These are phyloP conservation scores for Tetrao urogallus DNA, from an alignment of 2,113 vertebrate genomes.

Conservation along the genomic window DNA sequence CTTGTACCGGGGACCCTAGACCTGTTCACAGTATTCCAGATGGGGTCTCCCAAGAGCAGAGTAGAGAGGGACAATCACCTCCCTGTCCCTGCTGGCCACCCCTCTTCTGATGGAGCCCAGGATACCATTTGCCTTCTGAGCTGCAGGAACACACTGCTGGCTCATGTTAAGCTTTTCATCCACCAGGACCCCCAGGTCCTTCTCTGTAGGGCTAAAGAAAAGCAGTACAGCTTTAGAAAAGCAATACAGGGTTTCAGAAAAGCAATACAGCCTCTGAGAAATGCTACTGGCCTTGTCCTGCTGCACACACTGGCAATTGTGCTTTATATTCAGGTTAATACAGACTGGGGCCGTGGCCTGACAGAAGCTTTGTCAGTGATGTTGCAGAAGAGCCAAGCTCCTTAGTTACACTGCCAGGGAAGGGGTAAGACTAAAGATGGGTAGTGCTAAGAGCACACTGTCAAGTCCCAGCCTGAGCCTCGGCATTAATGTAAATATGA, in stretches of 20 bases:
- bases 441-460: accelerated
- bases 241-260: neutral
- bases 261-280: neutral
- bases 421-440: neutral
- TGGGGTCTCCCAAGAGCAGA: too few species aligned
- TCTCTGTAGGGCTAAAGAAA: too few species aligned
- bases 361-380: neutral
- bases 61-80: too few species aligned
- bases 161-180: too few species aligned
- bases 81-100: too few species aligned
- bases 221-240: too few species aligned
- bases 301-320: neutral
- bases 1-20: too few species aligned
- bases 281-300: neutral
- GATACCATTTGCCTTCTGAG: too few species aligned
- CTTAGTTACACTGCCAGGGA: accelerated
- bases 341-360: accelerated
- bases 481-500: neutral
- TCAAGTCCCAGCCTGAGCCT: neutral
- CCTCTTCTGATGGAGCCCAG: too few species aligned
- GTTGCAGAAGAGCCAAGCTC: neutral
- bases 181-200: too few species aligned
- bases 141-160: too few species aligned
- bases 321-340: accelerated
- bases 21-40: too few species aligned